Evolutionary conservation across 1,140 invertebrate genomes (phyloP).

Genomic region (Drosophila nannoptera): DNA sequence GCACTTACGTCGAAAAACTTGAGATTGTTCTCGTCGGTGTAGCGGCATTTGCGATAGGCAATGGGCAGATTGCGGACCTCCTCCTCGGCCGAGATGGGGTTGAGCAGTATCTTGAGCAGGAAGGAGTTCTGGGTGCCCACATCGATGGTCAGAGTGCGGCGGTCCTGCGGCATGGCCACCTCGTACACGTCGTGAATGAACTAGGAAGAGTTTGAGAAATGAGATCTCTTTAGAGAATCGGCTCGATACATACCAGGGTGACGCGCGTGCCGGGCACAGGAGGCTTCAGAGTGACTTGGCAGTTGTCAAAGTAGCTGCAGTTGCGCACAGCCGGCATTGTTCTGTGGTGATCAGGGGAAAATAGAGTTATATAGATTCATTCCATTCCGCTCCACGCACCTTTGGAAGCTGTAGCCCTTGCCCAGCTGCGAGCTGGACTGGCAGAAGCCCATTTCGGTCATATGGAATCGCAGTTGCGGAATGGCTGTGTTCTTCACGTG

Average conservation of each 20-base stretch:
- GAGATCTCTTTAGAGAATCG: not conserved
- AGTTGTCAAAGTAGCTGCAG: conserved; percentile 9
- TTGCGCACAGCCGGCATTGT: conserved; percentile 15
- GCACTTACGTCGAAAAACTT: conserved; percentile 51
- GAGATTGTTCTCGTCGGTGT: conserved; percentile 57
- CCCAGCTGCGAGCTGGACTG: conserved; percentile 54
- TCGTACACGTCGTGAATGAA: conserved; percentile 68
- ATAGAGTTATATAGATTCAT: too few relatives aligned
- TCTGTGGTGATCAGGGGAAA: too few relatives aligned
- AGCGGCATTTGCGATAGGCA: conserved; percentile 72
- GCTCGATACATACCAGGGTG: not conserved
- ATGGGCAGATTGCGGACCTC: conserved; percentile 64
- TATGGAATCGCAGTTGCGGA: conserved; percentile 35
- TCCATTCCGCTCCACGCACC: too few relatives aligned
- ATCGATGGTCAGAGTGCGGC: conserved; percentile 41
- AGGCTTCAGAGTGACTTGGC: not conserved
- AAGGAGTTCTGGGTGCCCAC: conserved; percentile 40
- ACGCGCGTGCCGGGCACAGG: not conserved
- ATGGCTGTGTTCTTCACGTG: not conserved
- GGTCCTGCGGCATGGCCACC: conserved; percentile 54
- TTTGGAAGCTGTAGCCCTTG: conserved; percentile 20
- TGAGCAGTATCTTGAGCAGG: conserved; percentile 46
- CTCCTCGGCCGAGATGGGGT: conserved; percentile 50
- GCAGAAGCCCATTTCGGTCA: conserved; percentile 69
- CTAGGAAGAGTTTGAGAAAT: conserved; percentile 9